Evolutionary conservation across 2,113 vertebrate genomes (phyloP), one percentile per base, ranked within the genome.

Genomic region (Nibea coibor): DNA sequence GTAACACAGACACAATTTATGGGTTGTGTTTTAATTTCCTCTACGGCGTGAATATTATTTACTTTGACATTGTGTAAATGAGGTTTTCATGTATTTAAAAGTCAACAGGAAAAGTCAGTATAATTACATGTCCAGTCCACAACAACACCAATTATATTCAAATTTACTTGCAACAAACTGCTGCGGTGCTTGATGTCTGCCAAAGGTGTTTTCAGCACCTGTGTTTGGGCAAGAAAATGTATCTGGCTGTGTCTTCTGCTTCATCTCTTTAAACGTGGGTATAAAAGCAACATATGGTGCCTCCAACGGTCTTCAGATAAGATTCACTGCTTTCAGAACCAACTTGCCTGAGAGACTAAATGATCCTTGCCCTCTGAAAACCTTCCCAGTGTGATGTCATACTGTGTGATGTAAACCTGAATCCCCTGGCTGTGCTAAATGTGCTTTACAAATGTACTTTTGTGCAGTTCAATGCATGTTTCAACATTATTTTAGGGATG

Each of bases 61-160:
- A 86, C 83, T 92, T 78, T 87, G 78, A 92, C 86, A 89, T 45
- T 86, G 61, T 91, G 87, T 72, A 90, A 90, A 92, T 90, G 56
- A 90, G 75, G 56, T 69, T 84, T n/a, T 84, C 66, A 53, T 61
- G 10, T 61, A 80, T 83, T 88, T 84, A 78, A 85, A 87, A 83
- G 77, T 87, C 68, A 72, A 68, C 54, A 43, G 47, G 31, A 75
- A 47, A 82, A 48, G 66, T 64, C 19, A 10, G 80, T 64, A 68
- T 82, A 82, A 80, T 82, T 75, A 64, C 82, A 53, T 39, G 10
- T 50, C 59, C 39, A 11, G 66, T 77, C 76, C 24, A 71, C 39
- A 17, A 45, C 48, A 71, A 0, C 28, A 35, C 10, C 62, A 0
- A 58, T 82, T 75, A 51, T 19, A 67, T 82, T 80, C 51, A 58